phyloP scores from a whole-genome alignment of 1,140 invertebrate genomes.

The Palaemon carinicauda region DNA sequence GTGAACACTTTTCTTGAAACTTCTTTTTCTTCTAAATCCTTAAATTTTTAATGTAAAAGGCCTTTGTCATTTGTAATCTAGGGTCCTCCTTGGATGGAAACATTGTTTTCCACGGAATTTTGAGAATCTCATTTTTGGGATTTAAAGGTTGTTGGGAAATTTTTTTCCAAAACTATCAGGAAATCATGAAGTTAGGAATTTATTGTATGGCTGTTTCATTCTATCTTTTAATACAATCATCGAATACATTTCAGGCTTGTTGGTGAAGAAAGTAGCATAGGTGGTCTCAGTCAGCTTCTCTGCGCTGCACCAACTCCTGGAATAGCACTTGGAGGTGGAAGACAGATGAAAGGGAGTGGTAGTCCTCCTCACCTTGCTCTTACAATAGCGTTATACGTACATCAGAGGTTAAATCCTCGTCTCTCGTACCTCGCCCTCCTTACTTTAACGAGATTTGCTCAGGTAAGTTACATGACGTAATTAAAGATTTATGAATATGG shows the following conservation, averaged over 20 bases:
- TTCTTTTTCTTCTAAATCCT: too few species aligned
- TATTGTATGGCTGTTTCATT: not conserved
- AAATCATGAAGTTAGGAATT: too few species aligned
- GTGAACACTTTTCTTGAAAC: too few species aligned
- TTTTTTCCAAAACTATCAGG: too few species aligned
- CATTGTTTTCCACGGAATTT: too few species aligned
- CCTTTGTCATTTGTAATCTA: too few species aligned
- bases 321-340: slow-evolving; percentile 9
- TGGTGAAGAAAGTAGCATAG: slow-evolving; percentile 42
- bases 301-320: slow-evolving; percentile 20
- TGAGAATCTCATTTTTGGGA: too few species aligned
- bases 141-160: too few species aligned
- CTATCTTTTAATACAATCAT: not conserved
- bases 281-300: slow-evolving; percentile 37
- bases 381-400: slow-evolving; percentile 50
- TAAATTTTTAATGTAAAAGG: too few species aligned
- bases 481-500: not conserved
- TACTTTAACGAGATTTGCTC: slow-evolving; percentile 53
- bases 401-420: slow-evolving; percentile 57
- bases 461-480: slow-evolving; percentile 19
- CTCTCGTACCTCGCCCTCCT: slow-evolving; percentile 53
- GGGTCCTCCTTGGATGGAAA: too few species aligned
- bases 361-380: slow-evolving; percentile 55
- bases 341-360: not conserved
- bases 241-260: slow-evolving; percentile 22